Evolutionary conservation across 2,113 vertebrate genomes (phyloP), one percentile per base, ranked within the genome.

Genomic region (Poicephalus meyeri): DNA sequence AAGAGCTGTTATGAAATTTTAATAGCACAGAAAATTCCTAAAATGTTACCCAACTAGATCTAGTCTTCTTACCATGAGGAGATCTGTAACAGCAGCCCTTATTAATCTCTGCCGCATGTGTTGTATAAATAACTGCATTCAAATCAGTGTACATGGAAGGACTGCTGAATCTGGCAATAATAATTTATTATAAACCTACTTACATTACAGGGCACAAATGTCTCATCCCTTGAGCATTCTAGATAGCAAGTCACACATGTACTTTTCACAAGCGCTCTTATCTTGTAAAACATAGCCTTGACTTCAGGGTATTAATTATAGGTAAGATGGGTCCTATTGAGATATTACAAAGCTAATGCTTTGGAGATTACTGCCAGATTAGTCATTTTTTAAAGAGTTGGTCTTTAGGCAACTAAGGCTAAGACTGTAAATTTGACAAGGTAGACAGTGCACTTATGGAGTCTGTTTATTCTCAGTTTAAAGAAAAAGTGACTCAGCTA

Each of bases 361-460:
- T 68, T 11, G 13, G n/a, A 88, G 71, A 91, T 95, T 94, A 95
- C 47, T 66, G 76, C 25, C 76, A 44, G 50, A 82, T 91, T 89
- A 91, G 50, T 19, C 1, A 1, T 5, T 37, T 72, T 96, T 91
- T 74, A 73, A 71, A 77, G 63, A 90, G 60, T 1, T 91, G 44
- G 23, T 90, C 42, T 93, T 95, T 35, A 77, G 77, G 53, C 1
- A 0, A 91, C 35, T 61, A 60, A 91, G 58, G 55, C 37, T 83
- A 53, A 76, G 6, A 83, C 15, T 69, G 55, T 78, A 82, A 95
- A 90, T 90, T 86, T 49, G 65, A 90, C 76, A 83, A 81, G 35
- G 35, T 71, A 46, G 49, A 77, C 2, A 4, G 2, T n/a, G 44
- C 24, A 49, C 47, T 91, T 80, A 71, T 15, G 83, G 46, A 70